Percentiles rank a stretch among this genome's conserved stretches.
These are phyloP conservation scores for Coregonus clupeaformis DNA, from an alignment of 2,113 vertebrate species.

Conservation along the genomic window DNA sequence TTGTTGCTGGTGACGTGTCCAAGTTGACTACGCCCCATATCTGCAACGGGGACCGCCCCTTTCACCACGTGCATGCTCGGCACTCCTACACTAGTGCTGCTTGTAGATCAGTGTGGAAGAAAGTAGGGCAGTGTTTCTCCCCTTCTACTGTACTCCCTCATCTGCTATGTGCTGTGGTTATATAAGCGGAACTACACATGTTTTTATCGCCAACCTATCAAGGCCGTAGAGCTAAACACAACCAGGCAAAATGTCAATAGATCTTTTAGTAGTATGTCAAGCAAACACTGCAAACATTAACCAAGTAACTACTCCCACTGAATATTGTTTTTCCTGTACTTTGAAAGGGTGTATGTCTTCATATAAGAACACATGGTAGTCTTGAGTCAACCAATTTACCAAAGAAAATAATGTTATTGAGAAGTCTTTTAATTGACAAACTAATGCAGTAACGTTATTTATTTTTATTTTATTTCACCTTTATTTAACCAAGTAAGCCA, in stretches of 20 bases:
- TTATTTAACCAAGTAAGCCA: no score
- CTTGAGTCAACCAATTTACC: no score
- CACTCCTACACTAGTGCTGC: constrained; percentile 50
- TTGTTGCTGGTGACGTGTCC: constrained; percentile 71
- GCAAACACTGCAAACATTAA: no score
- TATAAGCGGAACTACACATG: constrained; percentile 58
- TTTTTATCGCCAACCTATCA: constrained; percentile 17
- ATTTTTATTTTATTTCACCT: no score
- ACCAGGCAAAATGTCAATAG: no score
- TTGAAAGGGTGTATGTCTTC: not conserved
- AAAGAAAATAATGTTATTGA: no score
- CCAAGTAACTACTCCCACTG: no score
- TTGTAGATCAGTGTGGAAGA: constrained; percentile 38
- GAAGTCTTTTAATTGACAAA: no score
- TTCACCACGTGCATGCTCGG: constrained; percentile 78
- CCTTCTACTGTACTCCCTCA: constrained; percentile 1
- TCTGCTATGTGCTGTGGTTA: constrained; percentile 59
- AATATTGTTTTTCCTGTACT: not conserved
- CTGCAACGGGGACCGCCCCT: constrained; percentile 44
- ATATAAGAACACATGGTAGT: no score
- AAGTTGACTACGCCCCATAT: constrained; percentile 42
- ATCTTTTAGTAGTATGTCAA: no score
- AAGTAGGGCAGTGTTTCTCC: constrained; percentile 71
- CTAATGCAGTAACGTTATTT: no score
- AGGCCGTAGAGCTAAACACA: not conserved